A percentile compares a stretch with the other conserved stretches of the same genome.
Evolutionary conservation across 1,140 invertebrate species (phyloP).

Genomic region (Oncopodura yosiiana): DNA sequence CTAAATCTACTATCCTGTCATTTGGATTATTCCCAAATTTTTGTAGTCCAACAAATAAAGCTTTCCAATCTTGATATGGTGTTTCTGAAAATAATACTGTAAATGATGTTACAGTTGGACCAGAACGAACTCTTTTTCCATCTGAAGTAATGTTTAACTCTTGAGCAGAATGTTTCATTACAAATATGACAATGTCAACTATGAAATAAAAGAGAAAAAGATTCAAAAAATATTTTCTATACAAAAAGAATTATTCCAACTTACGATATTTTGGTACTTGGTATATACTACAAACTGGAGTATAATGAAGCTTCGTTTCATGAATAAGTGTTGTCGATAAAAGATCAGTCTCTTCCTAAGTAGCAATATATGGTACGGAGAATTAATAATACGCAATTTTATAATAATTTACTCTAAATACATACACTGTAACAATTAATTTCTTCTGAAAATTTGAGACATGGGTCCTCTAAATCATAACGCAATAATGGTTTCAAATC

Average conservation of each 20-base stretch:
- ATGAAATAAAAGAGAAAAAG: not conserved
- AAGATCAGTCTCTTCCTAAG: not conserved
- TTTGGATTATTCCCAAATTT: not conserved
- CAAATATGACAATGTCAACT: conserved; percentile 10
- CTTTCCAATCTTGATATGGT: conserved; percentile 1
- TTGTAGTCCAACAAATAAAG: not conserved
- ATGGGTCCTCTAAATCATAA: conserved; percentile 1
- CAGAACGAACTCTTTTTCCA: not conserved
- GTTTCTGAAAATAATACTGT: not conserved
- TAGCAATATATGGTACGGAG: not conserved
- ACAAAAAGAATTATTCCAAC: not conserved
- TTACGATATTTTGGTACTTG: conserved; percentile 11
- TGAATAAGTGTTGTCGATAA: not conserved
- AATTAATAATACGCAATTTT: conserved; percentile 1
- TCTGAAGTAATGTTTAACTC: not conserved
- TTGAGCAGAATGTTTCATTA: not conserved
- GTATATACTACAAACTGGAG: conserved; percentile 1
- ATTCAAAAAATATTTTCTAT: not conserved
- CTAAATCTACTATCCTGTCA: not conserved
- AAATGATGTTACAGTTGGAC: not conserved
- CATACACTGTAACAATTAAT: conserved; percentile 6
- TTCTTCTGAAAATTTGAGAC: not conserved
- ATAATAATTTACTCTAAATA: too few species aligned
- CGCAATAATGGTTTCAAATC: not conserved
- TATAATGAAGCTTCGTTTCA: conserved; percentile 5